These are phyloP conservation scores for Embidobia sp. DNA, from an alignment of 2,888 invertebrate species.

Conservation along the genomic window DNA sequence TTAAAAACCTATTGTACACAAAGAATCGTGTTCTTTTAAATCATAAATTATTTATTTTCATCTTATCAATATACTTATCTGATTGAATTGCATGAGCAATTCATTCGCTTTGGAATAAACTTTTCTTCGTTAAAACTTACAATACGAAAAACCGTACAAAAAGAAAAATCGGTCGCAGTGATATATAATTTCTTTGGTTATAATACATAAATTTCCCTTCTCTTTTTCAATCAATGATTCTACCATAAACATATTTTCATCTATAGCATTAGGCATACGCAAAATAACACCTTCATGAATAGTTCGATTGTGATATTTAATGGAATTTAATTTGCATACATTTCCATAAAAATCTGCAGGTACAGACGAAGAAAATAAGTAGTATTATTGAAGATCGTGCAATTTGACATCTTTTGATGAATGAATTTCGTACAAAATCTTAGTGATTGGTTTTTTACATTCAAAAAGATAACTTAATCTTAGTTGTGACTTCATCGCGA, in stretches of 20 bases:
- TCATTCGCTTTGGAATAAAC: too few relatives aligned
- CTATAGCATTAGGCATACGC: slow-evolving; percentile 12
- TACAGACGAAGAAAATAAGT: neutral
- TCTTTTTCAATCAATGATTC: slow-evolving; percentile 19
- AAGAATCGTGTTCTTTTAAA: too few relatives aligned
- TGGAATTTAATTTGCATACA: neutral
- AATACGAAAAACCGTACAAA: too few relatives aligned
- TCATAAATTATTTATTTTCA: too few relatives aligned
- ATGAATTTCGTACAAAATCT: slow-evolving; percentile 21
- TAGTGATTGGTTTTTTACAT: neutral
- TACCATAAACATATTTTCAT: slow-evolving; percentile 25
- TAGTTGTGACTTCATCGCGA: slow-evolving; percentile 12
- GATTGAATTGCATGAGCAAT: too few relatives aligned
- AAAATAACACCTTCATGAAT: slow-evolving; percentile 27
- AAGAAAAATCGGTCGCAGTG: too few relatives aligned
- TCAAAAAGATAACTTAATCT: slow-evolving; percentile 23
- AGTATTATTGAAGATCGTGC: neutral
- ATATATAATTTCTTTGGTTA: slow-evolving; percentile 31
- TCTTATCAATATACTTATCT: too few relatives aligned
- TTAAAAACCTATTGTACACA: too few relatives aligned
- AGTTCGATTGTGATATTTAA: slow-evolving; percentile 23
- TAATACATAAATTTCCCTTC: neutral
- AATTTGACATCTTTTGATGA: slow-evolving; percentile 1
- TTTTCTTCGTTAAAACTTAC: too few relatives aligned
- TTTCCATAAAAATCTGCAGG: neutral